phyloP scores from a whole-genome alignment of 2,113 vertebrate species.

The Anguilla rostrata region DNA sequence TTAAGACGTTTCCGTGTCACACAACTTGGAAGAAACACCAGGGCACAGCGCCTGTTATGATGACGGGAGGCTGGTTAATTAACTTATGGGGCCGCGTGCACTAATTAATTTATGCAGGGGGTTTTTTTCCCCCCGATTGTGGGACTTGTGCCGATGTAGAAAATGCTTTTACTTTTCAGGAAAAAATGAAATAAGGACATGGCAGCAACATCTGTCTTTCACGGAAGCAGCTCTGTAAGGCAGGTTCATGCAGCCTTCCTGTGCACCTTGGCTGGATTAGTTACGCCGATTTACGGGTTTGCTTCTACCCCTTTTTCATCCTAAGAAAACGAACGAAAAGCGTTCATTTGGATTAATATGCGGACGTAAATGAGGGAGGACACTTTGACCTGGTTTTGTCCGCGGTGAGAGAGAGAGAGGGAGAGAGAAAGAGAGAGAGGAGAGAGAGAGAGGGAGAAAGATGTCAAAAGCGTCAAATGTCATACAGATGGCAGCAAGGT shows the following conservation, averaged over 20 bases:
- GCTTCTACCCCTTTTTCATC: not conserved
- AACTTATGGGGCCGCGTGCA: not conserved
- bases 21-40: not conserved
- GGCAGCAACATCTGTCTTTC: too few relatives aligned
- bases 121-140: not conserved
- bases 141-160: too few relatives aligned
- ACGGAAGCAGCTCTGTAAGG: not conserved
- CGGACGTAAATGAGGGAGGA: slow-evolving; percentile 1
- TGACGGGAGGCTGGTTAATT: not conserved
- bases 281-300: not conserved
- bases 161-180: too few relatives aligned
- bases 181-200: too few relatives aligned
- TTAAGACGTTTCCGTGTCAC: not conserved
- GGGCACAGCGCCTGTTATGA: not conserved
- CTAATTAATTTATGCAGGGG: not conserved
- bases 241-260: not conserved
- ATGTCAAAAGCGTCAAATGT: not conserved
- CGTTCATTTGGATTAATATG: slow-evolving; percentile 22
- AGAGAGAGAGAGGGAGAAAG: not conserved
- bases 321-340: not conserved
- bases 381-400: not conserved
- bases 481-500: slow-evolving; percentile 24
- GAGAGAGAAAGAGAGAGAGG: too few relatives aligned
- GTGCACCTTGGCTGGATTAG: not conserved
- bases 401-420: not conserved